phyloP scores from a whole-genome alignment of 2,113 vertebrate genomes.

The Lycocorax pyrrhopterus region DNA sequence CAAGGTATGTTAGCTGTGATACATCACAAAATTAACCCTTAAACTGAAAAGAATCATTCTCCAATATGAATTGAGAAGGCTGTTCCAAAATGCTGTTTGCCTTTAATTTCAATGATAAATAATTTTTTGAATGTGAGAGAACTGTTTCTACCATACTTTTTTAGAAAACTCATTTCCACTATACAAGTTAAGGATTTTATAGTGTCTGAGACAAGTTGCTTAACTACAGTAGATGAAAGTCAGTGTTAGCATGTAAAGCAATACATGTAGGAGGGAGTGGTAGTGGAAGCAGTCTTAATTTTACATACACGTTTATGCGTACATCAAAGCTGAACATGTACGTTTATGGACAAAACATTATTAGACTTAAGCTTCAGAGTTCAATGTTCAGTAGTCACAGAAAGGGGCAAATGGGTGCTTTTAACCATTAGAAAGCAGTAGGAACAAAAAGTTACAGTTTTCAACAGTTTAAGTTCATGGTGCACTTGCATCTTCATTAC shows the following conservation, averaged over 20 bases:
- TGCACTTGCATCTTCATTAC: neutral
- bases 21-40: neutral
- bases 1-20: neutral
- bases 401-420: neutral
- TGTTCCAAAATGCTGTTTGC: neutral
- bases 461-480: neutral
- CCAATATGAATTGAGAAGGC: neutral
- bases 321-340: neutral
- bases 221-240: neutral
- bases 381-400: neutral
- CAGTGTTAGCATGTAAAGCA: neutral
- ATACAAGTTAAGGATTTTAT: neutral
- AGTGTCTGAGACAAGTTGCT: neutral
- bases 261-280: neutral
- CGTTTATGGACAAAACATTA: neutral
- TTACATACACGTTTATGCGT: neutral
- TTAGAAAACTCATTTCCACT: neutral
- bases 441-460: rapidly evolving
- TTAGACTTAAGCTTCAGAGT: neutral
- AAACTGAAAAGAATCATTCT: neutral
- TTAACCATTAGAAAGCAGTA: neutral
- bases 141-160: neutral
- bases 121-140: neutral
- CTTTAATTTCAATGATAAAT: neutral
- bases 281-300: neutral